phyloP scores from a whole-genome alignment of 2,888 invertebrate species.

The Uropetala carovei region DNA sequence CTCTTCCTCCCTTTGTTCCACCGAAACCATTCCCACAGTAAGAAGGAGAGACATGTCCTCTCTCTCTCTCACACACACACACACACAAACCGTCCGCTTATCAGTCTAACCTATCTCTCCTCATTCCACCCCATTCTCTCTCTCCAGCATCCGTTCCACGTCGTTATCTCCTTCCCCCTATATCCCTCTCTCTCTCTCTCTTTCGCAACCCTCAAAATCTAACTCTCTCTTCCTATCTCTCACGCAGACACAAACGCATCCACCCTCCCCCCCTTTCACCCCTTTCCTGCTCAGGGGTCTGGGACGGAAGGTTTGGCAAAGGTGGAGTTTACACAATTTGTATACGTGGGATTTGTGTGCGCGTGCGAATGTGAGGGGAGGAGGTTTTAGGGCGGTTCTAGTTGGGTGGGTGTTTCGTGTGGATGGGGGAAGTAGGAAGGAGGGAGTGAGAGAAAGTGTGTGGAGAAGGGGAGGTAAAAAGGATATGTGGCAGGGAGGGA shows the following conservation, averaged over 20 bases:
- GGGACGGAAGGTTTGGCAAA: not conserved
- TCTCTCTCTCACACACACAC: not conserved
- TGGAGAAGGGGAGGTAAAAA: slow-evolving; percentile 12
- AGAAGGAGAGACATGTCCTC: not conserved
- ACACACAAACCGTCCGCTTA: not conserved
- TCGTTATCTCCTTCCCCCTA: not conserved
- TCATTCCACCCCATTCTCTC: not conserved
- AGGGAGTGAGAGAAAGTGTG: not conserved
- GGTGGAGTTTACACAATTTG: slow-evolving; percentile 50
- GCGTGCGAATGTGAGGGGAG: not conserved
- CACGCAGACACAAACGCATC: not conserved
- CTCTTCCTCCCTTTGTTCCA: not conserved
- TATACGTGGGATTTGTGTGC: not conserved
- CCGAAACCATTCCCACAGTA: not conserved
- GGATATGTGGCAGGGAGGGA: not conserved
- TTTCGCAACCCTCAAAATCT: too few species aligned
- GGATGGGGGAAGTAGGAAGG: not conserved
- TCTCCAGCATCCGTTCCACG: not conserved
- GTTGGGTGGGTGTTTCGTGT: not conserved
- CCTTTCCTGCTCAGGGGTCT: not conserved
- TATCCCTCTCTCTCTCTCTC: not conserved
- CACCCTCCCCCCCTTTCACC: not conserved
- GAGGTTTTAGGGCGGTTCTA: not conserved
- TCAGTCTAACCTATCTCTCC: not conserved
- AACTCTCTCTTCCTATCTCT: not conserved